phyloP scores from a whole-genome alignment of 2,888 invertebrate genomes.

The Tyria jacobaeae region DNA sequence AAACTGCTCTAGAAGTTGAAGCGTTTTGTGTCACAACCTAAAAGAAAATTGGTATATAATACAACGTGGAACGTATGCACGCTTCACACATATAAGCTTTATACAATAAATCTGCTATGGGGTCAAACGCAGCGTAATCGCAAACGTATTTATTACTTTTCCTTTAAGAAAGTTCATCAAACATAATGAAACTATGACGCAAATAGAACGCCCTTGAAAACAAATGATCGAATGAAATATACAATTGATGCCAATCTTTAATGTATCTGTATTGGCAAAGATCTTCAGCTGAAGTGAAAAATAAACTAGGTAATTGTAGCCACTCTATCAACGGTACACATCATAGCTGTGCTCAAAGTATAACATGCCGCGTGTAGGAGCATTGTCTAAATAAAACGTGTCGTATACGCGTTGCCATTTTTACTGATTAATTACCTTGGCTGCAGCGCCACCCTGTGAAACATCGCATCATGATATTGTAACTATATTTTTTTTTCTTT shows the following conservation, averaged over 20 bases:
- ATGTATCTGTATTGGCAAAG: constrained; percentile 51
- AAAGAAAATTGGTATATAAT: constrained; percentile 43
- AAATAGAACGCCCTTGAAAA: constrained; percentile 28
- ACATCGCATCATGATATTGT: constrained; percentile 62
- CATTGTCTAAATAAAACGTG: constrained; percentile 65
- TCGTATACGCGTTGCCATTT: constrained; percentile 51
- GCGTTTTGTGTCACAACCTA: constrained; percentile 56
- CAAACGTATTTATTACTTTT: constrained; percentile 29
- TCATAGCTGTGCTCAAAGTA: constrained; percentile 67
- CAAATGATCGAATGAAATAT: constrained; percentile 32
- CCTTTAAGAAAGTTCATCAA: constrained; percentile 18
- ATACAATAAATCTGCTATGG: constrained; percentile 49
- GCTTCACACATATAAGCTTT: constrained; percentile 50
- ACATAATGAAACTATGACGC: constrained; percentile 28
- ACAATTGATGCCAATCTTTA: constrained; percentile 47
- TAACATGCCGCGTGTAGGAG: constrained; percentile 70
- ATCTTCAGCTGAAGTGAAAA: constrained; percentile 46
- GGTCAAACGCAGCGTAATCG: constrained; percentile 36
- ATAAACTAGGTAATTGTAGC: constrained; percentile 51
- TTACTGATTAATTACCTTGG: constrained; percentile 77
- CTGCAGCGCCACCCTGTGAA: constrained; percentile 83
- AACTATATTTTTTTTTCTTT: constrained; percentile 46
- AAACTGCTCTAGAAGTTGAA: constrained; percentile 53
- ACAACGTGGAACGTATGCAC: constrained; percentile 47
- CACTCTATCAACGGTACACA: constrained; percentile 62